Percentiles rank a stretch among this genome's conserved stretches.
phyloP scores from a whole-genome alignment of 1,140 invertebrate genomes.

The Parasteatoda tepidariorum region DNA sequence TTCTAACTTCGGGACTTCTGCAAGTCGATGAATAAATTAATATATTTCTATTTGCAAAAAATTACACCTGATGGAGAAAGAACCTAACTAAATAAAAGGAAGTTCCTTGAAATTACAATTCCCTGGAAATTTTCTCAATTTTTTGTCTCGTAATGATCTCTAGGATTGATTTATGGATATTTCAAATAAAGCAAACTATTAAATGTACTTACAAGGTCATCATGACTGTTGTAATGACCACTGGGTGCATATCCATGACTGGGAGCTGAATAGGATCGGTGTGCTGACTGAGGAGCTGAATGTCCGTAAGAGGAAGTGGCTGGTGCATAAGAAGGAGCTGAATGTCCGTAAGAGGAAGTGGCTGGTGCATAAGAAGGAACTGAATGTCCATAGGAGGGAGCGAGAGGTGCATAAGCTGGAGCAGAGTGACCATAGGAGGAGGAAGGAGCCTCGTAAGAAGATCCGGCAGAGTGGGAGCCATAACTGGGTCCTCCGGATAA shows the following conservation, averaged over 20 bases:
- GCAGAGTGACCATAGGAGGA: neutral
- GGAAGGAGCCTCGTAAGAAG: neutral
- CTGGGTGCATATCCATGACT: neutral
- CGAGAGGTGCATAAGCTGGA: neutral
- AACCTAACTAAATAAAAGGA: too few relatives aligned
- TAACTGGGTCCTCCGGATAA: neutral
- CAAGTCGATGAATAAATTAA: too few relatives aligned
- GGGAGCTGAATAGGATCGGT: constrained; percentile 39
- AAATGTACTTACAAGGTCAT: constrained; percentile 25
- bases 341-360: neutral
- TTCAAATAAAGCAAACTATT: neutral
- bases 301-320: neutral
- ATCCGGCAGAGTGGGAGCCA: neutral
- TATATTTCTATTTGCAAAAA: too few relatives aligned
- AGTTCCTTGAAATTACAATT: too few relatives aligned
- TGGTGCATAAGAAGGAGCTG: constrained; percentile 21
- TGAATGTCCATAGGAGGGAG: neutral
- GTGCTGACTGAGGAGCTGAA: neutral
- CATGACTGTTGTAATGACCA: constrained; percentile 1
- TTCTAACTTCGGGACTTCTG: too few relatives aligned
- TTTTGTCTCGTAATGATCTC: too few relatives aligned
- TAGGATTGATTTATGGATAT: neutral
- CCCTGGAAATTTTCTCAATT: neutral
- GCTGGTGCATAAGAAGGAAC: neutral
- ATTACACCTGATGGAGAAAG: too few relatives aligned